Evolutionary conservation across 1,140 invertebrate genomes (phyloP).

Genomic region (Lamellibrachia luymesi): DNA sequence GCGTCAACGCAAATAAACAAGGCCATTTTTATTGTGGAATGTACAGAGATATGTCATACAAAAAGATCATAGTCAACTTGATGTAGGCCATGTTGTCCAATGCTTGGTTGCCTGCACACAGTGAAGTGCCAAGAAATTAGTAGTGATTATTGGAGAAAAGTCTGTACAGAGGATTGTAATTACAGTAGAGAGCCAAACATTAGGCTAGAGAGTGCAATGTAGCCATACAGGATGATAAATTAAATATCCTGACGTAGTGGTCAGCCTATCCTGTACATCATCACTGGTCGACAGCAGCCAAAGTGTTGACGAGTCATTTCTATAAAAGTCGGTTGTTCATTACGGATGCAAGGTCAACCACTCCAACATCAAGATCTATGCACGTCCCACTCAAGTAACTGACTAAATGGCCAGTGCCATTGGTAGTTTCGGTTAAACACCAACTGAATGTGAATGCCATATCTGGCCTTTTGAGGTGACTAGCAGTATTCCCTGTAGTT

Average conservation of each 20-base stretch:
- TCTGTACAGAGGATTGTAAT: background rate
- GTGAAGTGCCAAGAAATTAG: background rate
- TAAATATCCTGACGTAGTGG: background rate
- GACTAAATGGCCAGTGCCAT: too few species aligned
- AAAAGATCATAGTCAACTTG: background rate
- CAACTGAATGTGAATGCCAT: too few species aligned
- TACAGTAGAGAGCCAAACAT: background rate
- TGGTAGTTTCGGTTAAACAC: too few species aligned
- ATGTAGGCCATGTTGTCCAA: background rate
- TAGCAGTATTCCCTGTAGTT: too few species aligned
- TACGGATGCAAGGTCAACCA: background rate
- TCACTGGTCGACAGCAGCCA: background rate
- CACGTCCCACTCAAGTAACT: background rate
- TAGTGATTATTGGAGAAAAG: too few species aligned
- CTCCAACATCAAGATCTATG: background rate
- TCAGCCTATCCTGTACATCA: background rate
- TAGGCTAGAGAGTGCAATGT: background rate
- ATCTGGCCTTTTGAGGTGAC: too few species aligned
- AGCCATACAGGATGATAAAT: background rate
- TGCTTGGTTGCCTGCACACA: background rate
- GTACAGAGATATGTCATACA: slow-evolving; percentile 3
- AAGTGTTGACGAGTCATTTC: background rate
- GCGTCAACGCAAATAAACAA: background rate
- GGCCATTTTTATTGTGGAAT: slow-evolving; percentile 5
- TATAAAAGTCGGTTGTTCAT: background rate